Percentiles rank a stretch among this genome's conserved stretches.
Conservation (phyloP, 2,888 invertebrate genomes). For the Oscheius sp. region DNA sequence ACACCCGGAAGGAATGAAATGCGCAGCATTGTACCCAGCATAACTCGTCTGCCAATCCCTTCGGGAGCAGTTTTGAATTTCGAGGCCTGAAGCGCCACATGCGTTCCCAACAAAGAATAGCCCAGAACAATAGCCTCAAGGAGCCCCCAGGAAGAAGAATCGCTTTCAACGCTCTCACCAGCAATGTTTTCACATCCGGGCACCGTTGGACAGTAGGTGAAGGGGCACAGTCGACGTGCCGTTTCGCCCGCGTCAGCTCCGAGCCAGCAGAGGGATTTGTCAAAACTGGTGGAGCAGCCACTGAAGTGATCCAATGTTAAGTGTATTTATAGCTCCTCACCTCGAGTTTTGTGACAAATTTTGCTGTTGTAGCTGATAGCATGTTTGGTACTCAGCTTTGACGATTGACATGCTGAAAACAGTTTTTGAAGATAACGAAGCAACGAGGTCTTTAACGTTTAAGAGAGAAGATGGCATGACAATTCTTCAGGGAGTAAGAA, state of each 20-base stretch:
- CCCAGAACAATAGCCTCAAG: neutral
- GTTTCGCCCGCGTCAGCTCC: conserved; percentile 59
- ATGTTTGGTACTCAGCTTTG: conserved; percentile 38
- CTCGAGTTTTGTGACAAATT: conserved; percentile 18
- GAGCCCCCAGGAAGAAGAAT: conserved; percentile 15
- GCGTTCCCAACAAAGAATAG: conserved; percentile 13
- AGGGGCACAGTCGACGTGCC: conserved; percentile 67
- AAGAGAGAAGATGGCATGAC: neutral
- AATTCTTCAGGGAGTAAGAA: neutral
- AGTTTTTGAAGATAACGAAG: neutral
- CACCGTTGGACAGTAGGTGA: conserved; percentile 67
- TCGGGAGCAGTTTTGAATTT: conserved; percentile 34
- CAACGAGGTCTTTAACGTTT: neutral
- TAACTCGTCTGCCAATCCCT: conserved; percentile 32
- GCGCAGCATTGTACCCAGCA: conserved; percentile 12
- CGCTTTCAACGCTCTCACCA: conserved; percentile 45
- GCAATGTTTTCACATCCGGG: conserved; percentile 68
- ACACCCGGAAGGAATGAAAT: neutral
- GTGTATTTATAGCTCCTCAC: neutral
- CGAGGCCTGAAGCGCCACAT: conserved; percentile 26
- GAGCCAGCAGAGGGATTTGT: conserved; percentile 69
- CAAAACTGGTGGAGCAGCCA: conserved; percentile 64
- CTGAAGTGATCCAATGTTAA: conserved; percentile 10
- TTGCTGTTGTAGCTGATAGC: conserved; percentile 28
- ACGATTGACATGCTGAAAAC: conserved; percentile 32